Percentiles rank a stretch among this genome's conserved stretches.
phyloP scores from a whole-genome alignment of 2,888 invertebrate species.

The Plebejus argus region DNA sequence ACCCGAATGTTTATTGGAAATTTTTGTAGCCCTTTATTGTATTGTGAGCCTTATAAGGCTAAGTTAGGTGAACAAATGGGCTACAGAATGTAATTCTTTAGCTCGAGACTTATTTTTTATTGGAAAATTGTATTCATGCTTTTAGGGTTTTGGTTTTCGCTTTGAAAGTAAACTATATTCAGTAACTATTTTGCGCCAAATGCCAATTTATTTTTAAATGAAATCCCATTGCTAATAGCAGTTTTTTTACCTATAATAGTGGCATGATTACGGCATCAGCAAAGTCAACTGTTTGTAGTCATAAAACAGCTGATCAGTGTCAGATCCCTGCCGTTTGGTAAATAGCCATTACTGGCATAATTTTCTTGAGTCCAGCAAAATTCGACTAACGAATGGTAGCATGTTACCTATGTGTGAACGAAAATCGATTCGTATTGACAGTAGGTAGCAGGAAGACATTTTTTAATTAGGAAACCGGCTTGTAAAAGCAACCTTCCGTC shows the following conservation, averaged over 20 bases:
- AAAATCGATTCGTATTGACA: constrained; percentile 38
- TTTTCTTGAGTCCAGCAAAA: neutral
- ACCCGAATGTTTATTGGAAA: neutral
- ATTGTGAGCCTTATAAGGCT: constrained; percentile 1
- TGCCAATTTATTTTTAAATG: too few relatives aligned
- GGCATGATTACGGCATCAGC: too few relatives aligned
- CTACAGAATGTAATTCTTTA: neutral
- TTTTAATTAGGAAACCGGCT: constrained; percentile 78
- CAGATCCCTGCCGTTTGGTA: too few relatives aligned
- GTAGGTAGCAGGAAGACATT: constrained; percentile 56
- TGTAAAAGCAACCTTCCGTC: constrained; percentile 77
- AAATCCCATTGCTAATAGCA: too few relatives aligned
- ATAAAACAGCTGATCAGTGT: too few relatives aligned
- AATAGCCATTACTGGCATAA: neutral
- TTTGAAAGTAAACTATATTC: neutral
- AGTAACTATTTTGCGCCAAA: too few relatives aligned
- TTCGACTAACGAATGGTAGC: neutral
- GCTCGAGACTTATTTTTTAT: neutral
- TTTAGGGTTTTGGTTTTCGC: neutral
- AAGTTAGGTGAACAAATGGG: constrained; percentile 1
- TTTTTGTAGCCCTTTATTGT: neutral
- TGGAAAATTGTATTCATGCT: neutral
- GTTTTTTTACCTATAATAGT: too few relatives aligned
- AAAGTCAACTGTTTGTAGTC: too few relatives aligned
- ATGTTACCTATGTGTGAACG: constrained; percentile 7